A percentile compares a stretch with the other conserved stretches of the same genome.
phyloP scores from a whole-genome alignment of 2,113 vertebrate species.

The Ophthalmolycus amberensis region DNA sequence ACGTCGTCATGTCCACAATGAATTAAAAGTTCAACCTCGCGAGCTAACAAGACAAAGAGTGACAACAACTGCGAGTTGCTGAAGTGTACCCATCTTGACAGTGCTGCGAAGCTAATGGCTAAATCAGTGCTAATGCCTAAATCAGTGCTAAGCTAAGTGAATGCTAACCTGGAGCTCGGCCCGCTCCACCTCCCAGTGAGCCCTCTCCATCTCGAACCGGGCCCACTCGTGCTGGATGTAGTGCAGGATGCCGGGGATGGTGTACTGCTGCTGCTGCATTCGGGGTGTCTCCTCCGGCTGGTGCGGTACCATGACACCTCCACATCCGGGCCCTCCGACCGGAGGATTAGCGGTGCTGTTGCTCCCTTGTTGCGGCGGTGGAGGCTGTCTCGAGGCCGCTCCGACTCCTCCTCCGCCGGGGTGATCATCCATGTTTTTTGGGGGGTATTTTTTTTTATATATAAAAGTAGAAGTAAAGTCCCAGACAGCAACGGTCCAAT shows the following conservation, averaged over 20 bases:
- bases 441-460: conserved; percentile 34
- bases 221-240: conserved; percentile 99
- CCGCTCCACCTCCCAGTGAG: conserved; percentile 97
- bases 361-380: conserved; percentile 68
- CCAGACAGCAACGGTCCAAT: conserved; percentile 19
- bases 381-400: conserved; percentile 70
- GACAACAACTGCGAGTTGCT: too few relatives aligned
- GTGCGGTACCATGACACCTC: conserved; percentile 76
- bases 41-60: too few relatives aligned
- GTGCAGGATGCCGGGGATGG: conserved; percentile 97
- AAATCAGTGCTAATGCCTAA: too few relatives aligned
- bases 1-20: too few relatives aligned
- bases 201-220: conserved; percentile 98
- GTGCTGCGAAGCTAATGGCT: too few relatives aligned
- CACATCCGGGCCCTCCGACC: conserved; percentile 72
- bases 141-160: too few relatives aligned
- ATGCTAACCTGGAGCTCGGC: conserved; percentile 91
- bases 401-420: conserved; percentile 84
- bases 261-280: conserved; percentile 88
- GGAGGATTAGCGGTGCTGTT: conserved; percentile 69
- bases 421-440: conserved; percentile 91
- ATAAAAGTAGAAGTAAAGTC: conserved; percentile 71
- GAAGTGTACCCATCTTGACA: too few relatives aligned
- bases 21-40: too few relatives aligned
- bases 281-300: conserved; percentile 85